phyloP scores from a whole-genome alignment of 1,140 invertebrate genomes.

The Leptinotarsa lineolata region DNA sequence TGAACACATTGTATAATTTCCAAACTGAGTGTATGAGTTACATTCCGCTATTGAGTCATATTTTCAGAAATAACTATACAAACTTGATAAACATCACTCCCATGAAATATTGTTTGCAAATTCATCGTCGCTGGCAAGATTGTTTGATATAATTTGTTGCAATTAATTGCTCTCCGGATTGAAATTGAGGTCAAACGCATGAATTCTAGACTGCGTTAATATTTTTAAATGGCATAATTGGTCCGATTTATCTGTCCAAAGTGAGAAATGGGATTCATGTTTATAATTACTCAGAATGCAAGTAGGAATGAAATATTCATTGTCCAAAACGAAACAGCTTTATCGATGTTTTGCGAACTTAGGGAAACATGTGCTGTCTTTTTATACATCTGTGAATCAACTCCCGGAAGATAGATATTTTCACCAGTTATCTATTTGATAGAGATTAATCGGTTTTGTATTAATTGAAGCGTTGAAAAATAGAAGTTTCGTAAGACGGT shows the following conservation, averaged over 20 bases:
- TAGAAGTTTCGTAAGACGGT: neutral
- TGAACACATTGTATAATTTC: too few relatives aligned
- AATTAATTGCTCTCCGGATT: neutral
- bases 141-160: conserved; percentile 6
- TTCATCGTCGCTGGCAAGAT: neutral
- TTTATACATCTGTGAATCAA: too few relatives aligned
- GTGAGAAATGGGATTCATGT: neutral
- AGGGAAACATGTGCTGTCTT: too few relatives aligned
- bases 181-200: neutral
- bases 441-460: too few relatives aligned
- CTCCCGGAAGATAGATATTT: too few relatives aligned
- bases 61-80: conserved; percentile 1
- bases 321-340: too few relatives aligned
- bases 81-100: neutral
- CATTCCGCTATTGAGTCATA: neutral
- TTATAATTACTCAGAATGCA: neutral
- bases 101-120: neutral
- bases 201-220: neutral
- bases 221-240: neutral
- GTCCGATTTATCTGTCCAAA: neutral
- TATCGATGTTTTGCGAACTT: too few relatives aligned
- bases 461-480: neutral
- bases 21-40: too few relatives aligned
- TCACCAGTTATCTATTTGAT: too few relatives aligned
- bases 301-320: neutral